Conservation (phyloP, 2,113 vertebrate species). For the Nanger granti region DNA sequence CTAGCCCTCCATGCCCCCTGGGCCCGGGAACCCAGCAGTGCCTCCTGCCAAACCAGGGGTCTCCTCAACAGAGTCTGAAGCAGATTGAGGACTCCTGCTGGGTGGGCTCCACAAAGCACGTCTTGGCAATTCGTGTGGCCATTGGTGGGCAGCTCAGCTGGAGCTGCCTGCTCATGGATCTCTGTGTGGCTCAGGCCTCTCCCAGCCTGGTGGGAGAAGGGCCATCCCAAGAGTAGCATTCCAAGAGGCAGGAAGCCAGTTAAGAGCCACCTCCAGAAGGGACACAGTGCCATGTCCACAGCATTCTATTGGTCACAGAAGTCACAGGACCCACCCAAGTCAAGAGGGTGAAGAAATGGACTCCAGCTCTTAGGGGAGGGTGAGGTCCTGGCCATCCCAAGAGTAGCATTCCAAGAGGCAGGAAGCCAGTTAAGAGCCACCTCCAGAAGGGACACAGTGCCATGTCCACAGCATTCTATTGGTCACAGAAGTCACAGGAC, state of each 20-base stretch:
- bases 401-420: background rate
- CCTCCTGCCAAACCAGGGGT: background rate
- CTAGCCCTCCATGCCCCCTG: background rate
- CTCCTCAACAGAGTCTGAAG: background rate
- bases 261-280: background rate
- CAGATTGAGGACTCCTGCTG: background rate
- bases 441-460: background rate
- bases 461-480: accelerated
- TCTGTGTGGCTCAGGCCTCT: background rate
- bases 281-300: background rate
- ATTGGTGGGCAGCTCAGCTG: background rate
- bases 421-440: background rate
- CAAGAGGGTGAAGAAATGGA: background rate
- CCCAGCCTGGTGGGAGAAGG: background rate
- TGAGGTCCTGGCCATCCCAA: accelerated
- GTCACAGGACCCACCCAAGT: background rate
- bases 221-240: background rate
- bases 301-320: background rate
- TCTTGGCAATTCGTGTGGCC: background rate
- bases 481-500: background rate
- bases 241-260: background rate
- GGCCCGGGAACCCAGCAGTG: background rate
- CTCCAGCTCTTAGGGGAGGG: background rate
- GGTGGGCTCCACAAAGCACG: background rate
- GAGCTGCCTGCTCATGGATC: accelerated